A percentile compares a stretch with the other conserved stretches of the same genome.
phyloP scores from a whole-genome alignment of 2,797 vertebrate genomes.

The Psittacula echo region DNA sequence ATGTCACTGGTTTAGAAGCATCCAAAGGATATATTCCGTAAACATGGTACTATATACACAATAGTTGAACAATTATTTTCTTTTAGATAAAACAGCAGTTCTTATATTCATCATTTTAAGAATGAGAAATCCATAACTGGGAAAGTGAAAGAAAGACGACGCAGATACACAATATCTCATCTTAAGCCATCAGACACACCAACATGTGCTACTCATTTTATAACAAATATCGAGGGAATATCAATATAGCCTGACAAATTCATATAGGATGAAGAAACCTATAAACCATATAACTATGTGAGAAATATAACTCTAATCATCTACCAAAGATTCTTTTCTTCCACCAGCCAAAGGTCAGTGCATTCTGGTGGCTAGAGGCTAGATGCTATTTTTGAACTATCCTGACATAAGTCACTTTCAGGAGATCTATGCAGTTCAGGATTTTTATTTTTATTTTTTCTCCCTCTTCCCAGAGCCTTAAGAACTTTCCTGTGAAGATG shows the following conservation, averaged over 20 bases:
- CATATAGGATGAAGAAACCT: not conserved
- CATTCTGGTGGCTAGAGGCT: not conserved
- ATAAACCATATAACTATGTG: not conserved
- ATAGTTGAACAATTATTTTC: not conserved
- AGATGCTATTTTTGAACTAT: not conserved
- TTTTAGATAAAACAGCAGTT: not conserved
- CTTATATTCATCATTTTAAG: not conserved
- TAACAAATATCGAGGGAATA: not conserved
- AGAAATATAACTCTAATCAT: not conserved
- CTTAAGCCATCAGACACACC: not conserved
- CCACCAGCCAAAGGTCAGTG: not conserved
- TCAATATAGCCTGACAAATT: not conserved
- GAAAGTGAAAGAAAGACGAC: not conserved
- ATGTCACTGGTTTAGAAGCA: not conserved
- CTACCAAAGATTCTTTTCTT: not conserved
- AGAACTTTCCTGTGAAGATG: not conserved
- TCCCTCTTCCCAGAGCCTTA: not conserved
- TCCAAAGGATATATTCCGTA: not conserved
- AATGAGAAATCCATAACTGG: not conserved
- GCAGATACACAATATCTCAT: not conserved
- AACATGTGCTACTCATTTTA: not conserved
- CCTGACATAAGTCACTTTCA: not conserved
- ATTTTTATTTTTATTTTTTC: not conserved
- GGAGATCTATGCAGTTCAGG: not conserved
- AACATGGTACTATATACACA: not conserved